A percentile compares a stretch with the other conserved stretches of the same genome.
These are phyloP conservation scores for Distichodus sexfasciatus DNA, from an alignment of 2,797 vertebrate species.

Conservation along the genomic window DNA sequence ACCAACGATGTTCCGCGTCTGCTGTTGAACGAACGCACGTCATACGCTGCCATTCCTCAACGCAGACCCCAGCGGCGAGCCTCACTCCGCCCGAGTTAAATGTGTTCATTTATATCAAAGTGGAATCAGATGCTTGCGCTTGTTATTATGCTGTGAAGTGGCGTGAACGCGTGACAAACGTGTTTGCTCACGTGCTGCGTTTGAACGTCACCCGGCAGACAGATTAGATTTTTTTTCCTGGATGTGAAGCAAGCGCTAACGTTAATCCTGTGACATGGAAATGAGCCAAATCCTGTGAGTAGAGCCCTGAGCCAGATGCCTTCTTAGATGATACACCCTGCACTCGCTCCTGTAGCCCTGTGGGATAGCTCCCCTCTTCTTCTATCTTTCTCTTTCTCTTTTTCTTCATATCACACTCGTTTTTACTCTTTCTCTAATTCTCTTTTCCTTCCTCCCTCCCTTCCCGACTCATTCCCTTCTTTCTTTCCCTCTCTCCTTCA, in stretches of 20 bases:
- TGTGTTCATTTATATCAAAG: constrained; percentile 29
- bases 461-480: background rate
- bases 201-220: constrained; percentile 3
- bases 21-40: too few relatives aligned
- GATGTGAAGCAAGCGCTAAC: background rate
- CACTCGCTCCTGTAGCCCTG: constrained; percentile 12
- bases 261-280: background rate
- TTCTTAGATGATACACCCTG: constrained; percentile 17
- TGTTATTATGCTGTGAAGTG: constrained; percentile 18
- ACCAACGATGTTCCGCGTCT: too few relatives aligned
- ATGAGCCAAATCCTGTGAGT: background rate
- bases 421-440: background rate
- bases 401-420: background rate
- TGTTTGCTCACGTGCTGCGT: constrained; percentile 4
- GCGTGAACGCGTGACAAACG: background rate
- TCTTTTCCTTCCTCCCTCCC: background rate
- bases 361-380: constrained; percentile 6
- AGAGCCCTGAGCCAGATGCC: background rate
- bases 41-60: constrained; percentile 15
- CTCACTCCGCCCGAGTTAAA: background rate
- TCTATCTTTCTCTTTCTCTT: background rate
- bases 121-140: constrained; percentile 10
- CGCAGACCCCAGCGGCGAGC: background rate
- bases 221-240: background rate
- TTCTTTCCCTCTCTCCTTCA: background rate